Evolutionary conservation across 2,888 invertebrate species (phyloP).

Genomic region (Tineola bisselliella): DNA sequence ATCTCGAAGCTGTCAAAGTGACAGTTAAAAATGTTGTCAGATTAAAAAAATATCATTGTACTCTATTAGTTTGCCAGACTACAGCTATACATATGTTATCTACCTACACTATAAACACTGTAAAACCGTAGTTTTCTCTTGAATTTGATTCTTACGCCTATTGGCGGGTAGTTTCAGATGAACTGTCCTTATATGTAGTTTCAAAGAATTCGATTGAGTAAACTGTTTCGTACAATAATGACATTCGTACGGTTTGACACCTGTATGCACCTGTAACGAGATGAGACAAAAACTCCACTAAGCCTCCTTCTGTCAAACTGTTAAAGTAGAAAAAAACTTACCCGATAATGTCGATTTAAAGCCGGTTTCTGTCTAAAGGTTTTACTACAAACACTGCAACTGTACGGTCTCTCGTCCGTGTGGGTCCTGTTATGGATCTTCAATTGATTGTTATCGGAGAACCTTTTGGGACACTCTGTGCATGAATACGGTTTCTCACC

Average conservation of each 20-base stretch:
- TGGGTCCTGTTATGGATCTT: constrained; percentile 35
- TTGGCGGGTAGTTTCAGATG: constrained; percentile 37
- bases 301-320: too few species aligned
- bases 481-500: constrained; percentile 45
- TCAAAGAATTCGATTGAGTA: constrained; percentile 48
- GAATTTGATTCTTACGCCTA: constrained; percentile 18
- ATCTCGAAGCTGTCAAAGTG: too few species aligned
- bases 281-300: too few species aligned
- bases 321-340: not conserved
- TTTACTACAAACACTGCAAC: constrained; percentile 39
- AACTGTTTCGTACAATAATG: constrained; percentile 42
- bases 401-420: constrained; percentile 48
- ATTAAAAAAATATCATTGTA: too few species aligned
- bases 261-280: constrained; percentile 41
- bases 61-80: too few species aligned
- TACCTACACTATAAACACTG: too few species aligned
- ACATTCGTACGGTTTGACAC: constrained; percentile 45
- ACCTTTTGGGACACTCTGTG: constrained; percentile 28
- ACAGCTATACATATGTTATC: too few species aligned
- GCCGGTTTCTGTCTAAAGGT: constrained; percentile 54
- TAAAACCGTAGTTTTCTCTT: not conserved
- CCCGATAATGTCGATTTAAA: constrained; percentile 43
- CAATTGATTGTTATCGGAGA: constrained; percentile 35
- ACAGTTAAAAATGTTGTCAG: too few species aligned
- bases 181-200: constrained; percentile 38